Conservation (phyloP, 2,113 vertebrate genomes). For the Melanerpes formicivorus region DNA sequence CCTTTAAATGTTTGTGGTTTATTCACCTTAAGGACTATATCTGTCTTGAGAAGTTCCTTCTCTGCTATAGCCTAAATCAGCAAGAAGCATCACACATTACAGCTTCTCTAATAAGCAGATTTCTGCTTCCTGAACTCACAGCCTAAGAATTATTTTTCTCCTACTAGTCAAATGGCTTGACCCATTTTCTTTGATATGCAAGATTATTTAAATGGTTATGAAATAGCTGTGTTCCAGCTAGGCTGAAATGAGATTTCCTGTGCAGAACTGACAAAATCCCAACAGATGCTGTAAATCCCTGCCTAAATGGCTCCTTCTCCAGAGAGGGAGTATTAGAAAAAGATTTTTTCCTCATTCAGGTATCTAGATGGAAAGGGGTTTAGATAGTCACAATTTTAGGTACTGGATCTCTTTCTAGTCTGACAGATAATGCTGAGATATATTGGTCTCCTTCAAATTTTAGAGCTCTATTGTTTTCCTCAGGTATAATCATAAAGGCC, state of each 20-base stretch:
- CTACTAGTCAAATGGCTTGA: neutral
- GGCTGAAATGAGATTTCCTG: conserved; percentile 23
- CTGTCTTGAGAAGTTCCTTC: neutral
- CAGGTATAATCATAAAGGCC: neutral
- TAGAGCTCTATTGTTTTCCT: neutral
- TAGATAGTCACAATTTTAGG: neutral
- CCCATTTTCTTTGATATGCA: conserved; percentile 54
- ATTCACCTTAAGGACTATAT: conserved; percentile 14
- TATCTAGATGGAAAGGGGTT: neutral
- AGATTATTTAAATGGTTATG: conserved; percentile 33
- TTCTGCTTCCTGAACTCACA: conserved; percentile 9
- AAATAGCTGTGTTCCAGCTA: conserved; percentile 39
- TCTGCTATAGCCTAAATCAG: neutral
- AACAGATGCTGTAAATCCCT: neutral
- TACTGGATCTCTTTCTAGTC: neutral
- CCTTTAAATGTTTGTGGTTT: neutral
- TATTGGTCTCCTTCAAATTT: neutral
- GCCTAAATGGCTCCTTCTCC: neutral
- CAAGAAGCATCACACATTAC: neutral
- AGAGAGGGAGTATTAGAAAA: neutral
- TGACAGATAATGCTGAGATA: neutral
- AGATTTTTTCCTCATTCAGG: neutral
- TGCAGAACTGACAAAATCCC: neutral
- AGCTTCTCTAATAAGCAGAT: conserved; percentile 20
- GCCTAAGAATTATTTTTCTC: neutral